Evolutionary conservation across 2,797 vertebrate genomes (phyloP).

Genomic region (Syngnathus acus): DNA sequence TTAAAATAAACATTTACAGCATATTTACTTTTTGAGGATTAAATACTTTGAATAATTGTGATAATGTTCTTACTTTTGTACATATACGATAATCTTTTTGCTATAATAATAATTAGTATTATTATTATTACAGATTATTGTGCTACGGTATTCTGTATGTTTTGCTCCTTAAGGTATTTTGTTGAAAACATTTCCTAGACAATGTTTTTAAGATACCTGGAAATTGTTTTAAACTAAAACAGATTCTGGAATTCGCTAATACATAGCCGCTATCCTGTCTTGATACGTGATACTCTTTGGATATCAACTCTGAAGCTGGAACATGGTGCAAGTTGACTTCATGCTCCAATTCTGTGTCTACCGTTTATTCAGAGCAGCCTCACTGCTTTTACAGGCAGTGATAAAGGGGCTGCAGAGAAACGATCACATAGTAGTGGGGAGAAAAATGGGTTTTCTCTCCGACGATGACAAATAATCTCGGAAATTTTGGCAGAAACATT

Average conservation of each 20-base stretch:
- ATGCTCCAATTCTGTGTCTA: background rate
- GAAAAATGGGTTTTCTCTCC: background rate
- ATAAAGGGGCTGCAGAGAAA: background rate
- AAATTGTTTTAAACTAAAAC: background rate
- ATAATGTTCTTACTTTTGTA: too few relatives aligned
- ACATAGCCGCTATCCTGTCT: background rate
- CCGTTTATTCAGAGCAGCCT: background rate
- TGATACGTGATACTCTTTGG: background rate
- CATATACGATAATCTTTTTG: too few relatives aligned
- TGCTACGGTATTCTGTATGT: background rate
- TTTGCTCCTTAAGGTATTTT: background rate
- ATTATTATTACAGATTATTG: background rate
- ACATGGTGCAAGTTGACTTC: background rate
- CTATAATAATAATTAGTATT: too few relatives aligned
- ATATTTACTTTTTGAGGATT: too few relatives aligned
- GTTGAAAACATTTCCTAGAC: background rate
- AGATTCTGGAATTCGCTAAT: background rate
- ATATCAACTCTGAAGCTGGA: background rate
- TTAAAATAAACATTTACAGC: too few relatives aligned
- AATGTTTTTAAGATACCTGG: background rate
- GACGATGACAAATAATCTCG: background rate
- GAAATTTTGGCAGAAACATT: slow-evolving; percentile 4
- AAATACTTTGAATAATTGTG: too few relatives aligned
- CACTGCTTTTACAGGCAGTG: background rate
- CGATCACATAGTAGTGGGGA: background rate